Conservation (phyloP, 2,113 vertebrate species). For the Amia ocellicauda region DNA sequence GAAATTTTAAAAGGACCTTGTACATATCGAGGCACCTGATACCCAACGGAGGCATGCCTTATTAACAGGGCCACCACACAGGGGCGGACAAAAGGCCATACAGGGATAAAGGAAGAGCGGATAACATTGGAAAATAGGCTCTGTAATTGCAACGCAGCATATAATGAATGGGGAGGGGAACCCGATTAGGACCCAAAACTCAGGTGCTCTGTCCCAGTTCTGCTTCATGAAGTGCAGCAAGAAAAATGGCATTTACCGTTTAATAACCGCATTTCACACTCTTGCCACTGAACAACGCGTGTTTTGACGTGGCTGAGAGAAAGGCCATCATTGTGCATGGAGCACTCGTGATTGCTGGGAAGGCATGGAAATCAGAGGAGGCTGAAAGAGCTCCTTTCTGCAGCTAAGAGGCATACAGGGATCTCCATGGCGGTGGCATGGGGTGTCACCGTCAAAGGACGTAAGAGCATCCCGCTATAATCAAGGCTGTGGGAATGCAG, state of each 20-base stretch:
- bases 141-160: not conserved
- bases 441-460: too few species aligned
- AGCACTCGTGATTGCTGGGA: not conserved
- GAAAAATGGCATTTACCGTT: slow-evolving; percentile 1
- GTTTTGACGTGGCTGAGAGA: not conserved
- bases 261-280: not conserved
- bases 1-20: too few species aligned
- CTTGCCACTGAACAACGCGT: not conserved
- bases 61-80: too few species aligned
- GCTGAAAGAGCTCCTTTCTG: too few species aligned
- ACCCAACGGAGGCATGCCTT: too few species aligned
- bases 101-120: not conserved
- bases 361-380: not conserved
- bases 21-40: too few species aligned
- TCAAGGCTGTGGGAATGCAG: too few species aligned
- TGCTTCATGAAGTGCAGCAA: too few species aligned
- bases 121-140: not conserved
- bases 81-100: too few species aligned
- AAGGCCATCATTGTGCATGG: not conserved
- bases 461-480: too few species aligned
- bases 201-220: not conserved
- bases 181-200: not conserved
- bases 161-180: not conserved
- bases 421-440: too few species aligned
- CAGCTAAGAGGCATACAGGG: too few species aligned